Conservation (phyloP, 1,140 invertebrate genomes). For the Camponotus pennsylvanicus region DNA sequence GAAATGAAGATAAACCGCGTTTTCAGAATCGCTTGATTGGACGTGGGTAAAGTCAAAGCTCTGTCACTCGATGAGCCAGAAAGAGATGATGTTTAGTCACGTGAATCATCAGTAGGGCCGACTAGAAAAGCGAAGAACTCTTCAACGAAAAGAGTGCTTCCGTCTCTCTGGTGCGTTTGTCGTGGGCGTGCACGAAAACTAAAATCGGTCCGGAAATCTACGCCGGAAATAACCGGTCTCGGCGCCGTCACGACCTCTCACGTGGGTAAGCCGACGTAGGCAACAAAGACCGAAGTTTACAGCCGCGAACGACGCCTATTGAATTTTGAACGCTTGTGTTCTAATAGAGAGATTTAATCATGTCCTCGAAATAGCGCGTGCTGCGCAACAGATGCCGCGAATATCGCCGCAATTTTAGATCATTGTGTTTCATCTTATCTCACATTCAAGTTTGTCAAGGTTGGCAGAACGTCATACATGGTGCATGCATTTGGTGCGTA, state of each 20-base stretch:
- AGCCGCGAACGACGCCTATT: constrained; percentile 35
- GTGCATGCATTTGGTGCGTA: background rate
- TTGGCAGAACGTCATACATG: background rate
- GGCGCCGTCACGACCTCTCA: constrained; percentile 44
- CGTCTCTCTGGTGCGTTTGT: constrained; percentile 36
- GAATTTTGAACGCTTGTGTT: constrained; percentile 27
- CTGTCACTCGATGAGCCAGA: constrained; percentile 18
- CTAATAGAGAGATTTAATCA: constrained; percentile 56
- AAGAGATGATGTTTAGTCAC: constrained; percentile 40
- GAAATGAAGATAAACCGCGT: background rate
- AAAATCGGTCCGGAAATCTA: constrained; percentile 54
- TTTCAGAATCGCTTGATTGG: constrained; percentile 19
- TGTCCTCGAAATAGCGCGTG: constrained; percentile 36
- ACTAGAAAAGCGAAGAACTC: constrained; percentile 25
- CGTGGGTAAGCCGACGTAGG: constrained; percentile 20
- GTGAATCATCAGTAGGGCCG: background rate
- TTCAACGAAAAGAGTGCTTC: constrained; percentile 25
- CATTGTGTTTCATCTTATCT: constrained; percentile 47
- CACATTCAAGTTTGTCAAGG: constrained; percentile 16
- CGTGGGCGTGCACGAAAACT: constrained; percentile 61
- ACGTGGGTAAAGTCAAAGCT: background rate
- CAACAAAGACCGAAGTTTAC: constrained; percentile 60
- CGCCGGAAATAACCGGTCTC: constrained; percentile 53
- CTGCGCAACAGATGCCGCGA: constrained; percentile 1
- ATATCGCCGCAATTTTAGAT: constrained; percentile 39